Evolutionary conservation across 2,888 invertebrate species (phyloP).

Genomic region (Euzetes globulus): DNA sequence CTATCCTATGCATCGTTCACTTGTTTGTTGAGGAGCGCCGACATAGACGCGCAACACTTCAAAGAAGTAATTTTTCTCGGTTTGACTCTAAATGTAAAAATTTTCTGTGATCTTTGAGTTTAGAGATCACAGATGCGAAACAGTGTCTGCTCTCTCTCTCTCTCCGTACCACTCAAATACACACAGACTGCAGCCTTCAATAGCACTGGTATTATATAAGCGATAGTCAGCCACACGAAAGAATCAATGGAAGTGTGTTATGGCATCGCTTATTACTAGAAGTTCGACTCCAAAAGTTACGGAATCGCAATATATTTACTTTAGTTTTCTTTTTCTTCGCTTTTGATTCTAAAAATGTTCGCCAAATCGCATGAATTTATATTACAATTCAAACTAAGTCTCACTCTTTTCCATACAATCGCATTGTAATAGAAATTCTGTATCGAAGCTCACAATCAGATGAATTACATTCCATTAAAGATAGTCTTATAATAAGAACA

Average conservation of each 20-base stretch:
- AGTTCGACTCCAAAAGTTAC: neutral
- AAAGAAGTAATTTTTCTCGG: neutral
- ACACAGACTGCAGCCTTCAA: neutral
- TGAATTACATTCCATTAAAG: no score
- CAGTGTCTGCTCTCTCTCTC: neutral
- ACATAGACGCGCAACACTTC: neutral
- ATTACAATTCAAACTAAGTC: neutral
- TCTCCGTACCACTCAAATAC: neutral
- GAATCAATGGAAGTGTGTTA: neutral
- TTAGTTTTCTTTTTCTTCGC: neutral
- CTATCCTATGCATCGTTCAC: neutral
- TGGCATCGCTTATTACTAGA: neutral
- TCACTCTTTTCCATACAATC: neutral
- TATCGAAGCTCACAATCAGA: neutral
- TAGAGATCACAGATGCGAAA: conserved; percentile 25
- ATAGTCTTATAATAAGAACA: no score
- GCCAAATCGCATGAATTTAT: neutral
- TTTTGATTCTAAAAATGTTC: neutral
- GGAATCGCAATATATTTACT: neutral
- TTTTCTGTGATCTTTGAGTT: neutral
- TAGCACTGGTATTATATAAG: neutral
- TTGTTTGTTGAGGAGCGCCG: conserved; percentile 1
- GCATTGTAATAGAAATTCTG: neutral
- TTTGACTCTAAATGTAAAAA: neutral
- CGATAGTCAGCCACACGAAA: neutral